Conservation (phyloP, 2,888 invertebrate species). For the Hydraecia micacea region DNA sequence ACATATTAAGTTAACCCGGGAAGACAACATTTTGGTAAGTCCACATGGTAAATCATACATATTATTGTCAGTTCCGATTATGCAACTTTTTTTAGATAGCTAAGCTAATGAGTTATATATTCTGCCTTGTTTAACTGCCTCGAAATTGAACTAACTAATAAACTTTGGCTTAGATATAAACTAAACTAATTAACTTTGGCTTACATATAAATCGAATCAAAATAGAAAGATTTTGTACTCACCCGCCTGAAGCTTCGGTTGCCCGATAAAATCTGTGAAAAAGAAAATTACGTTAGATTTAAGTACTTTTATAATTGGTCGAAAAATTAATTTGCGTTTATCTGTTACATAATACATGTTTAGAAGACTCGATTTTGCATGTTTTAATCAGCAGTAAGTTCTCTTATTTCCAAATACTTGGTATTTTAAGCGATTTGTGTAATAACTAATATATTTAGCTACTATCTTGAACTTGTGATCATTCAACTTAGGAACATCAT, state of each 20-base stretch:
- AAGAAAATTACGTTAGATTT: conserved; percentile 26
- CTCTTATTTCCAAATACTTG: neutral
- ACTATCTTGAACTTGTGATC: neutral
- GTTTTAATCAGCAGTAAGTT: neutral
- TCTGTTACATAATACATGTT: neutral
- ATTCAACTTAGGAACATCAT: neutral
- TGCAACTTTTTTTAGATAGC: neutral
- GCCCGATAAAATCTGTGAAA: conserved; percentile 43
- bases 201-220: neutral
- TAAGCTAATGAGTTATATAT: neutral
- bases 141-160: neutral
- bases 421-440: neutral
- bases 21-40: neutral
- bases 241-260: conserved; percentile 15
- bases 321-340: conserved; percentile 11
- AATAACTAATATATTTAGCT: neutral
- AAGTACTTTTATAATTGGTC: conserved; percentile 1
- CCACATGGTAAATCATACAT: neutral
- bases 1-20: neutral
- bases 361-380: neutral
- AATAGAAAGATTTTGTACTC: conserved; percentile 8
- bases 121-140: neutral
- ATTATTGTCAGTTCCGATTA: neutral
- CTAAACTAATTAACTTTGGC: neutral
- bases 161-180: neutral